Conservation (phyloP, 2,888 invertebrate genomes). For the Lepetodrilus schrolli region DNA sequence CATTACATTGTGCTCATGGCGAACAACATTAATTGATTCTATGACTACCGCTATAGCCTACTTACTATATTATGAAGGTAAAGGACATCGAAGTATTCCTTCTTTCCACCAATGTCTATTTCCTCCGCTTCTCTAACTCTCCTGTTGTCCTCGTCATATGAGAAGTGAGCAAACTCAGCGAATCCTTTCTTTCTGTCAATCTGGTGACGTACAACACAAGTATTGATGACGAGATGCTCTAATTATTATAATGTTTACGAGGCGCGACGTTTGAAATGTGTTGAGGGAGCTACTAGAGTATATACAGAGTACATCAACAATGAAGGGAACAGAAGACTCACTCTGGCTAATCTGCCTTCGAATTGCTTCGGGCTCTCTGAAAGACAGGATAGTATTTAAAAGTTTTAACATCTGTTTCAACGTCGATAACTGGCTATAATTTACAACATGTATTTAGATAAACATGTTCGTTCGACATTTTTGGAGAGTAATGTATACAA, state of each 20-base stretch:
- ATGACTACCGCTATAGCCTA: too few species aligned
- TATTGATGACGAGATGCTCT: background rate
- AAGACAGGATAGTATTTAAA: too few species aligned
- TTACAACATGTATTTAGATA: too few species aligned
- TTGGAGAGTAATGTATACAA: too few species aligned
- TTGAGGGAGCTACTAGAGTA: too few species aligned
- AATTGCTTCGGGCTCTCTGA: constrained; percentile 45
- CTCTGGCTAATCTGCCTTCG: constrained; percentile 42
- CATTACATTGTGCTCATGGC: too few species aligned
- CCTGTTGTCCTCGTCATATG: constrained; percentile 33
- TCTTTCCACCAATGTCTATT: constrained; percentile 19
- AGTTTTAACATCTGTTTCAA: too few species aligned
- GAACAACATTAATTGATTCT: too few species aligned
- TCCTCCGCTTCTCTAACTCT: constrained; percentile 33
- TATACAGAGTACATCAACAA: too few species aligned
- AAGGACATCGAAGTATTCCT: constrained; percentile 36
- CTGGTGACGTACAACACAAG: constrained; percentile 5
- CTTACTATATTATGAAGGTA: constrained; percentile 32
- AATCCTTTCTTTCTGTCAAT: constrained; percentile 16
- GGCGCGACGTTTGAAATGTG: too few species aligned
- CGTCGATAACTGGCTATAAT: too few species aligned
- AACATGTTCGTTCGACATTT: too few species aligned
- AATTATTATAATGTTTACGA: background rate
- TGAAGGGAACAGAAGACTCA: constrained; percentile 33
- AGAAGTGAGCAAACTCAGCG: constrained; percentile 18